Evolutionary conservation across 2,113 vertebrate species (phyloP), one percentile per base, ranked within the genome.

Genomic region (Micronycteris hirsuta): DNA sequence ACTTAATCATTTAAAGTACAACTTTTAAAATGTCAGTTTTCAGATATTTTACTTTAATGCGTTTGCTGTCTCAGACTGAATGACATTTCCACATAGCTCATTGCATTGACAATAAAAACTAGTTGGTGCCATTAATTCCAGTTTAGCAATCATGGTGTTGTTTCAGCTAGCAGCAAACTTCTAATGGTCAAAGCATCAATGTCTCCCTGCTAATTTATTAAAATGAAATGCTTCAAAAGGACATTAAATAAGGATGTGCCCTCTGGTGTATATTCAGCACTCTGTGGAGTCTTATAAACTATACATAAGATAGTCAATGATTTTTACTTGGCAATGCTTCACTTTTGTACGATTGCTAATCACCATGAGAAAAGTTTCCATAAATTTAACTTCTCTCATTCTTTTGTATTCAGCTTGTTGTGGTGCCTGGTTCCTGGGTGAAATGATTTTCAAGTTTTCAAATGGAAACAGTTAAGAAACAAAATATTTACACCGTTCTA

Each of bases 401-500:
- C 73, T 87, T 97, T 89, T 91, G 78, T 73, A 56, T 96, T 97
- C 77, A 67, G 76, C 96, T 63, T 63, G 28, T 93, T 97, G 92
- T 86, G 81, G 56, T 96, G 95, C 95, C 90, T 97, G 96, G 82
- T 98, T 98, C 98, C 92, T 95, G 73, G 86, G 94, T 97, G 95
- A 98, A 98, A 97, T 78, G 70, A 96, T 93, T 98, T 98, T 97
- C 97, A 98, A 98, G 97, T 97, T 98, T 98, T 97, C 97, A 98
- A 98, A 98, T 80, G 96, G 98, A 98, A 96, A 86, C 96, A 96
- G 93, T 98, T 98, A 98, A 97, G 97, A 98, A 98, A 98, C 98
- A 98, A 98, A 99, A 99, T 98, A 98, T 98, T 98, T 98, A 98
- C 94, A 97, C 93, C 97, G 93, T 97, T 95, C 92, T 98, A 98